These are phyloP conservation scores for Nomada goodeniana DNA, from an alignment of 2,888 invertebrate species.

Conservation along the genomic window DNA sequence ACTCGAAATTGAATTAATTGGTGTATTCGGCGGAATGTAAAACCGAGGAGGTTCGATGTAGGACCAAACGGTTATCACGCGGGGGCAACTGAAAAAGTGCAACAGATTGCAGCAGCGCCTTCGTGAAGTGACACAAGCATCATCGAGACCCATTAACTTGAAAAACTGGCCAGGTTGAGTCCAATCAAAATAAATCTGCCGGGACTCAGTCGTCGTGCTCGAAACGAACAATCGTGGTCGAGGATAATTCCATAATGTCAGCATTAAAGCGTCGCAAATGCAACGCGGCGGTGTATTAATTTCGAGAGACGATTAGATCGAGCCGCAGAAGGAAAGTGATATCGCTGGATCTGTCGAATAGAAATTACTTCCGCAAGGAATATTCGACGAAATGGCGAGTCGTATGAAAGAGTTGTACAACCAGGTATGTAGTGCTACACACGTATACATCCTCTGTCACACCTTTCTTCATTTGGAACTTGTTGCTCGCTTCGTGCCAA, in stretches of 20 bases:
- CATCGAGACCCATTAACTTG: background rate
- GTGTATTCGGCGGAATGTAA: background rate
- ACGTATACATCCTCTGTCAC: background rate
- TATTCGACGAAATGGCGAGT: slow-evolving; percentile 69
- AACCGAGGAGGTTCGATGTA: background rate
- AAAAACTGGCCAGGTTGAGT: background rate
- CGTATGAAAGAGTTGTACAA: slow-evolving; percentile 77
- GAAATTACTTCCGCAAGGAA: background rate
- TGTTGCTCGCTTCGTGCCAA: too few species aligned
- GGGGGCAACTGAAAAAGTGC: background rate
- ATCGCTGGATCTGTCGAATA: background rate
- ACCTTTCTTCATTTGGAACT: background rate
- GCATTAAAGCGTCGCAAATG: background rate
- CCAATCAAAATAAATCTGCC: background rate
- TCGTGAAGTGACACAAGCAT: background rate
- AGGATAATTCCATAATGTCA: background rate
- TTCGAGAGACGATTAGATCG: background rate
- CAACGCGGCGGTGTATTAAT: slow-evolving; percentile 1
- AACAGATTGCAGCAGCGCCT: too few species aligned
- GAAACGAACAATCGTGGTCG: background rate
- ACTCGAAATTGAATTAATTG: background rate
- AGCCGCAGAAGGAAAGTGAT: background rate
- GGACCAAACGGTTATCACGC: too few species aligned
- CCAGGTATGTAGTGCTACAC: slow-evolving; percentile 64
- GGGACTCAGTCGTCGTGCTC: background rate